Evolutionary conservation across 2,888 invertebrate species (phyloP).

Genomic region (Elysia crispata): DNA sequence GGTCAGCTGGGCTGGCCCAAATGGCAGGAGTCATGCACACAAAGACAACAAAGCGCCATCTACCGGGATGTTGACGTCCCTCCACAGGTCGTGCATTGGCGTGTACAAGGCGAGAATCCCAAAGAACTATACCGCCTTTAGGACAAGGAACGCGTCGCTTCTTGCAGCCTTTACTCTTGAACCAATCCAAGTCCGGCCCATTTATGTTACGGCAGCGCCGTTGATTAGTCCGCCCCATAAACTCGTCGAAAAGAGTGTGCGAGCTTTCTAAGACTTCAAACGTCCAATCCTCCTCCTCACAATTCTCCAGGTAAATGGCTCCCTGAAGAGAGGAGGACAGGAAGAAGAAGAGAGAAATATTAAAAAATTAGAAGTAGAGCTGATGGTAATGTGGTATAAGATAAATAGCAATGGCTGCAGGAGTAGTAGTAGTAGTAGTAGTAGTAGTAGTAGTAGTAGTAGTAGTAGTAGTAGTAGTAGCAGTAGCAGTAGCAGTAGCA

Average conservation of each 20-base stretch:
- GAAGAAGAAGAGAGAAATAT: too few relatives aligned
- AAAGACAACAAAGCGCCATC: conserved; percentile 69
- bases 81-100: conserved; percentile 66
- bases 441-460: not conserved
- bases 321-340: conserved; percentile 53
- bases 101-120: conserved; percentile 72
- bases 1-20: conserved; percentile 64
- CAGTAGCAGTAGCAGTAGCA: not conserved
- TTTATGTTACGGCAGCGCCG: conserved; percentile 41
- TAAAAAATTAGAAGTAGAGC: too few relatives aligned
- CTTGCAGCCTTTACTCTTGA: conserved; percentile 56
- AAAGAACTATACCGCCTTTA: conserved; percentile 70
- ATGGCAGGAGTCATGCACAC: conserved; percentile 70
- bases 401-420: too few relatives aligned
- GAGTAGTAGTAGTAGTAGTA: too few relatives aligned
- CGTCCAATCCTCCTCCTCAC: conserved; percentile 61
- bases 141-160: conserved; percentile 64
- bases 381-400: too few relatives aligned
- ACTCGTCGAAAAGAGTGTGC: conserved; percentile 50
- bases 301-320: conserved; percentile 60
- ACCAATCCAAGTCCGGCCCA: conserved; percentile 59
- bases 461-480: not conserved
- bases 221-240: conserved; percentile 10
- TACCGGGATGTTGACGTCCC: conserved; percentile 59
- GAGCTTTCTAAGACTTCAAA: conserved; percentile 58